Percentiles rank a stretch among this genome's conserved stretches.
phyloP scores from a whole-genome alignment of 2,888 invertebrate genomes.

The Hymenopus coronatus region DNA sequence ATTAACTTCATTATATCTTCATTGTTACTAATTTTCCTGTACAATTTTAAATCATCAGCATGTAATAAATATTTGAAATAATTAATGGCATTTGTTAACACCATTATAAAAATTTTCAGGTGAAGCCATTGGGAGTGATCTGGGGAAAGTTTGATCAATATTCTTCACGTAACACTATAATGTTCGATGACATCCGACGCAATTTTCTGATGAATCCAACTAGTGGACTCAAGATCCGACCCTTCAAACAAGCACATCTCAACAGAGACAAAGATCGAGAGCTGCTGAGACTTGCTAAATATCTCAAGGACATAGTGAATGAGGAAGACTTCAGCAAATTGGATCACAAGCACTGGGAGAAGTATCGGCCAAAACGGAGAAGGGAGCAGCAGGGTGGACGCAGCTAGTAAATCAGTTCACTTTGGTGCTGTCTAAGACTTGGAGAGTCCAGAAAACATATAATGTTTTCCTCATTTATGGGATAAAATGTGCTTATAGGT shows the following conservation, averaged over 20 bases:
- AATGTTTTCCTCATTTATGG: too few relatives aligned
- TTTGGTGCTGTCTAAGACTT: background rate
- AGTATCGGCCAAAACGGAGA: conserved; percentile 57
- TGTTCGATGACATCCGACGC: conserved; percentile 94
- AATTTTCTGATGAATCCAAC: conserved; percentile 98
- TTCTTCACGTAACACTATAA: conserved; percentile 88
- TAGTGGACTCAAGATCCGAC: conserved; percentile 84
- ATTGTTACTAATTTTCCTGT: too few relatives aligned
- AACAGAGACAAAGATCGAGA: conserved; percentile 83
- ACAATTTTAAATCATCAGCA: too few relatives aligned
- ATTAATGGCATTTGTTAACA: too few relatives aligned
- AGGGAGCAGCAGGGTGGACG: conserved; percentile 23
- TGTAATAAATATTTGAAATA: too few relatives aligned
- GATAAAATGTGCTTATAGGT: background rate
- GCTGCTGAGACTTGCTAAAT: conserved; percentile 72
- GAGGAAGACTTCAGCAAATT: conserved; percentile 78
- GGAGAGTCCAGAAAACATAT: background rate
- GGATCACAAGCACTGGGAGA: conserved; percentile 92
- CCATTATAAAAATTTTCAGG: conserved; percentile 51
- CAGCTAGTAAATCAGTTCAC: background rate
- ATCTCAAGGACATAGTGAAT: conserved; percentile 78
- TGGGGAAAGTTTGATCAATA: conserved; percentile 95
- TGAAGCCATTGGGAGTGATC: conserved; percentile 92
- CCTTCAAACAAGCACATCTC: conserved; percentile 87
- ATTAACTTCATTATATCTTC: too few relatives aligned